Conservation (phyloP, 2,797 vertebrate species). For the Hippoglossus hippoglossus region DNA sequence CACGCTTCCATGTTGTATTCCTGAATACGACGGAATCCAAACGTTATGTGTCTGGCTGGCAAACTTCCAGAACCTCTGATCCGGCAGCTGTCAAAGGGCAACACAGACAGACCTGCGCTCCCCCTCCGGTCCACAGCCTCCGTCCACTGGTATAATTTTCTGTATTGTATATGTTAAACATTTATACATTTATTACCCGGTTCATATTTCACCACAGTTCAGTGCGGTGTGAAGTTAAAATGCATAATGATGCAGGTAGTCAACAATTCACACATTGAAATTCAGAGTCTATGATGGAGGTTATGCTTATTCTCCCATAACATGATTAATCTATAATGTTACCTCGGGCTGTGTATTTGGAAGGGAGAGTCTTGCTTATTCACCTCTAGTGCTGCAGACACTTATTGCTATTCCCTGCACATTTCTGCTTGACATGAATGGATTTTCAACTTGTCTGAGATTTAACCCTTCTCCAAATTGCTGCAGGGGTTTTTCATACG, state of each 20-base stretch:
- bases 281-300: constrained; percentile 68
- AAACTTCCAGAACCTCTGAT: constrained; percentile 23
- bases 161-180: neutral
- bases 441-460: constrained; percentile 74
- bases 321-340: constrained; percentile 83
- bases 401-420: constrained; percentile 77
- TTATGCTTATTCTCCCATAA: constrained; percentile 75
- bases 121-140: neutral
- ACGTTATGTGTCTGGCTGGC: constrained; percentile 20
- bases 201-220: constrained; percentile 46
- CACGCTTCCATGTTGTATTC: constrained; percentile 17
- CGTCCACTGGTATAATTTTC: constrained; percentile 6
- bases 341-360: constrained; percentile 80
- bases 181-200: constrained; percentile 32
- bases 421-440: constrained; percentile 77
- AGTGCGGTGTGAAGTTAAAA: constrained; percentile 35
- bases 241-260: constrained; percentile 56
- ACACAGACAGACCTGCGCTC: constrained; percentile 11
- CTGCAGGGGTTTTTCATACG: constrained; percentile 47
- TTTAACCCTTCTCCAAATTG: constrained; percentile 70
- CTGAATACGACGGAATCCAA: constrained; percentile 9
- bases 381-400: constrained; percentile 69
- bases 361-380: constrained; percentile 69
- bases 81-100: constrained; percentile 32
- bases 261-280: constrained; percentile 73